Evolutionary conservation across 2,797 vertebrate species (phyloP).

Genomic region (Danio tinwini): DNA sequence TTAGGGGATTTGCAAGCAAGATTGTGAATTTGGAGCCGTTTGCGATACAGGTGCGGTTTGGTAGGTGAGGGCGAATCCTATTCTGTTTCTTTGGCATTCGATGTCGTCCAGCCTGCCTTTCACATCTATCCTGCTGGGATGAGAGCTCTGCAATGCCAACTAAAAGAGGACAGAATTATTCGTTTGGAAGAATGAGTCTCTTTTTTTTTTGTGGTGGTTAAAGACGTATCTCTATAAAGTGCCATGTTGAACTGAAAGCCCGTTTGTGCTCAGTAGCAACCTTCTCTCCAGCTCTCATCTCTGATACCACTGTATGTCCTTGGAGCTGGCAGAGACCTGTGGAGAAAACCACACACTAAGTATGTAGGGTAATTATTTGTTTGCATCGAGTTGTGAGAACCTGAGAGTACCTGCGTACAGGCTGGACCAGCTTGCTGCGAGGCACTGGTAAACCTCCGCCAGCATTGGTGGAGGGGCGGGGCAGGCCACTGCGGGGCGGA

Average conservation of each 20-base stretch:
- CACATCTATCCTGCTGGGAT: conserved; percentile 65
- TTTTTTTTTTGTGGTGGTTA: conserved; percentile 65
- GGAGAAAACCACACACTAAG: conserved; percentile 35
- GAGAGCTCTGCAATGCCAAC: conserved; percentile 73
- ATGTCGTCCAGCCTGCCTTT: conserved; percentile 68
- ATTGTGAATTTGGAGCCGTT: conserved; percentile 42
- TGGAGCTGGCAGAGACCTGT: conserved; percentile 92
- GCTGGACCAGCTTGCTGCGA: conserved; percentile 97
- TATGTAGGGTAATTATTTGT: neutral
- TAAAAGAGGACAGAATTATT: conserved; percentile 71
- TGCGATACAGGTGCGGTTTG: conserved; percentile 60
- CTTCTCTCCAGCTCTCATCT: conserved; percentile 98
- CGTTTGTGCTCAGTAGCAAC: conserved; percentile 92
- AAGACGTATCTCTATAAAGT: conserved; percentile 85
- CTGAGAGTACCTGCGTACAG: conserved; percentile 88
- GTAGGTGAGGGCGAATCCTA: conserved; percentile 65
- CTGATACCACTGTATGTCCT: conserved; percentile 85
- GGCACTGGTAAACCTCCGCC: conserved; percentile 92
- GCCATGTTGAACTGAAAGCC: conserved; percentile 83
- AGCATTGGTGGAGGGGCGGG: conserved; percentile 87
- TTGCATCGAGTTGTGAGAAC: conserved; percentile 6
- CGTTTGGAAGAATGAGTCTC: conserved; percentile 23
- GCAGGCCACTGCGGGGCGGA: conserved; percentile 87
- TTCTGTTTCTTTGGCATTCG: conserved; percentile 90
- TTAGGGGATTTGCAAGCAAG: conserved; percentile 32